Conservation (phyloP, 2,797 vertebrate species). For the Aphelocoma californica region DNA sequence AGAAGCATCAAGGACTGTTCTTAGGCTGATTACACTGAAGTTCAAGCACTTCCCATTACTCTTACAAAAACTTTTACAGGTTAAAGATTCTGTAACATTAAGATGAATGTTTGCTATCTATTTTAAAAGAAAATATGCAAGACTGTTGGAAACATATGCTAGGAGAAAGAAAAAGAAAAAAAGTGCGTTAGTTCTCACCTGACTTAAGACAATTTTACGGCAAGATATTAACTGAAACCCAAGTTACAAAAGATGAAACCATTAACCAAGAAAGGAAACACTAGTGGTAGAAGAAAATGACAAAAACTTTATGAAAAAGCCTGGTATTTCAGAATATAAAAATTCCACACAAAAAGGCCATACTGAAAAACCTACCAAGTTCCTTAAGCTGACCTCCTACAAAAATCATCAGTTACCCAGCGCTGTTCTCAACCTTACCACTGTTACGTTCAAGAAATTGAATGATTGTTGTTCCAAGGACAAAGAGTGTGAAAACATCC, state of each 20-base stretch:
- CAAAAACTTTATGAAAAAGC: neutral
- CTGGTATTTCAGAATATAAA: neutral
- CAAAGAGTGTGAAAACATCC: neutral
- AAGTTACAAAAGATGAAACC: neutral
- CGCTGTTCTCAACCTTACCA: neutral
- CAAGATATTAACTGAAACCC: neutral
- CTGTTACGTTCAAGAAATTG: neutral
- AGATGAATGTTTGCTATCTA: neutral
- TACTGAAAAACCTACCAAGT: neutral
- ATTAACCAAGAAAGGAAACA: neutral
- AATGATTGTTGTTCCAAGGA: neutral
- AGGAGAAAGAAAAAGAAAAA: neutral
- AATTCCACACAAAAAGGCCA: neutral
- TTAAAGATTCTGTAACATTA: neutral
- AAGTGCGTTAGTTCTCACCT: neutral
- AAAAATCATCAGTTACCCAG: neutral
- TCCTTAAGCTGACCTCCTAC: neutral
- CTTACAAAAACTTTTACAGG: neutral
- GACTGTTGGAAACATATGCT: neutral
- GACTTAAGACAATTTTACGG: neutral
- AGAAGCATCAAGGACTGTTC: neutral
- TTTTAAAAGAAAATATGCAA: conserved; percentile 8
- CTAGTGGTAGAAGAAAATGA: neutral
- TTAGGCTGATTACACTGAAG: neutral
- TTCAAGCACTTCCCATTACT: neutral